A percentile compares a stretch with the other conserved stretches of the same genome.
These are phyloP conservation scores for Aradus depressus DNA, from an alignment of 2,888 invertebrate species.

Conservation along the genomic window DNA sequence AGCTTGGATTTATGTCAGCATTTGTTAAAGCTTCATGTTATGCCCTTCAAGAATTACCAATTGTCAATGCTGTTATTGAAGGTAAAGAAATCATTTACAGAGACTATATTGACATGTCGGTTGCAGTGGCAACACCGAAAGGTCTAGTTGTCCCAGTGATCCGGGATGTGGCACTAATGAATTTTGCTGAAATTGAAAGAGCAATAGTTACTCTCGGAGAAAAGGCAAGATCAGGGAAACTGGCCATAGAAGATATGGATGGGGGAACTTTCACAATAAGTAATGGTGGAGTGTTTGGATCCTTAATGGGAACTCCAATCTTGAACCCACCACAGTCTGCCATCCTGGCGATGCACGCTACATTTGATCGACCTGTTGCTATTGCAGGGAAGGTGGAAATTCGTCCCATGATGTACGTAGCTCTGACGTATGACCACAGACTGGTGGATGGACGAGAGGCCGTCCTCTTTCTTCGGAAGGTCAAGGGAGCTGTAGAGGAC, in stretches of 20 bases:
- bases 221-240: conserved; percentile 73
- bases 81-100: conserved; percentile 69
- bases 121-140: conserved; percentile 94
- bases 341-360: conserved; percentile 97
- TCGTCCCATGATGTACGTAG: conserved; percentile 99
- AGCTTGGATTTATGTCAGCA: conserved; percentile 97
- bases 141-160: conserved; percentile 95
- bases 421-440: conserved; percentile 97
- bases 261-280: conserved; percentile 99
- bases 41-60: conserved; percentile 88
- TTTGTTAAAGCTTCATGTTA: conserved; percentile 91
- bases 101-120: conserved; percentile 96
- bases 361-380: conserved; percentile 89
- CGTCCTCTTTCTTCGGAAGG: conserved; percentile 89
- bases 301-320: conserved; percentile 93
- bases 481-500: conserved; percentile 94
- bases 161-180: conserved; percentile 87
- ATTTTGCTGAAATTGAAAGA: conserved; percentile 89
- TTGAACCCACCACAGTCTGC: conserved; percentile 99
- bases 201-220: conserved; percentile 78
- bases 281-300: conserved; percentile 98
- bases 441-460: conserved; percentile 98
- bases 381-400: conserved; percentile 93
- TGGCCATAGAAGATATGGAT: conserved; percentile 98
- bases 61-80: conserved; percentile 95